Evolutionary conservation across 2,113 vertebrate genomes (phyloP).

Genomic region (Sula dactylatra): DNA sequence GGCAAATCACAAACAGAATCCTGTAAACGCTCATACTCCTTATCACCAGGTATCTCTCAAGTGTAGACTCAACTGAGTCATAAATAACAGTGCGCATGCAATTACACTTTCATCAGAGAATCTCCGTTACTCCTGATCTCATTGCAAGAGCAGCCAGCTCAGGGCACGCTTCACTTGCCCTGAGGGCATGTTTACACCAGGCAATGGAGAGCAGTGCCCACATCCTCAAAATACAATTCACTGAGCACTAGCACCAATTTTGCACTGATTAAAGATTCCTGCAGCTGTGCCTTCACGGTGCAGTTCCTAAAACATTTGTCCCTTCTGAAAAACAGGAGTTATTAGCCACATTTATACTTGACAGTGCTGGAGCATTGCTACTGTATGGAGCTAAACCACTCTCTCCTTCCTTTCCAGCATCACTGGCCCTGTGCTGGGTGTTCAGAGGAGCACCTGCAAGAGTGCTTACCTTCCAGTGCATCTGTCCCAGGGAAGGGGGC

Average conservation of each 20-base stretch:
- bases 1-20: background rate
- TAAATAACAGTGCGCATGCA: background rate
- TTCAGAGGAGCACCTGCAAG: background rate
- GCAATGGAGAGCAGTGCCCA: accelerated
- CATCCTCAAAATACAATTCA: background rate
- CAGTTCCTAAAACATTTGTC: background rate
- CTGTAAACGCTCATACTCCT: background rate
- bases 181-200: background rate
- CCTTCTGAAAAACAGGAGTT: background rate
- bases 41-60: background rate
- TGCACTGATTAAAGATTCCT: background rate
- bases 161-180: background rate
- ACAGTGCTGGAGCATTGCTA: background rate
- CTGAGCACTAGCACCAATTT: background rate
- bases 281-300: background rate
- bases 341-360: background rate
- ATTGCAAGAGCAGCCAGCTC: background rate
- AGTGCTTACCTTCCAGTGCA: background rate
- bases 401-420: background rate
- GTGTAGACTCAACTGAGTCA: background rate
- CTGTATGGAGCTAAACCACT: background rate
- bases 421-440: accelerated
- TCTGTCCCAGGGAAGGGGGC: background rate
- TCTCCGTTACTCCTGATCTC: background rate
- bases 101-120: background rate